Base-by-base conservation (phyloP, 2,888 invertebrate genomes). In the Fragum fragum region DNA sequence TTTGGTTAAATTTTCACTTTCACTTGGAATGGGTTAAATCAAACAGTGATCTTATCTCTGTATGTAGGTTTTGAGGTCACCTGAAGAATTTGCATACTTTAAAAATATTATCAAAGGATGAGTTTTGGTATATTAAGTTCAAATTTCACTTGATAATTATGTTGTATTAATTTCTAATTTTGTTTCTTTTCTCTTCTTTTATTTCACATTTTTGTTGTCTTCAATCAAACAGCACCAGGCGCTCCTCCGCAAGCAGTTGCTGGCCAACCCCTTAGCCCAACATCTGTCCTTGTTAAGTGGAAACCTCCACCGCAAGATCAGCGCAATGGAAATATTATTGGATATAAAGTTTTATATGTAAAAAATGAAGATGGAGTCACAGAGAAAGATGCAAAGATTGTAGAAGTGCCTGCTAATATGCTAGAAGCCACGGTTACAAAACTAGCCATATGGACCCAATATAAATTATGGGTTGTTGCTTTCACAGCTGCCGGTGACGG, bases 401-500 rank as follows among this genome's bases (percentile, higher is more conserved):
- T 88, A 26, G 88, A 83, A 52, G 92, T 94, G 47, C 93, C 93
- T 63, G 93, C 94, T 23, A 81, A 88, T 32, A 82, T 87, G 47
- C 84, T 85, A 57, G 87, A 90, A 93, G 97, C 97, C 95, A 95
- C 97, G 87, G 96, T 99, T 95, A 97, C 98, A 94, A 98, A 98
- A 95, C 96, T 99, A 93, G 97, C 97, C 94, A 97, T 97, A 86
- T 99, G 98, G 98, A 98, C 98, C 82, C 97, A 98, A 95, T 99
- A 99, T 96, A 97, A 98, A 95, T 97, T 99, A 93, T 98, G 98
- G 98, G 97, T 99, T 93, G 96, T 98, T 91, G 99, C 99, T 88
- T 98, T 98, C 93, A 99, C 99, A 92, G 97, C 97, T 93, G 98
- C 99, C 90, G 99, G 99, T 94, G 98, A 98, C 95, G 99, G 99